phyloP scores from a whole-genome alignment of 2,113 vertebrate genomes.

The Alaudala cheleensis region DNA sequence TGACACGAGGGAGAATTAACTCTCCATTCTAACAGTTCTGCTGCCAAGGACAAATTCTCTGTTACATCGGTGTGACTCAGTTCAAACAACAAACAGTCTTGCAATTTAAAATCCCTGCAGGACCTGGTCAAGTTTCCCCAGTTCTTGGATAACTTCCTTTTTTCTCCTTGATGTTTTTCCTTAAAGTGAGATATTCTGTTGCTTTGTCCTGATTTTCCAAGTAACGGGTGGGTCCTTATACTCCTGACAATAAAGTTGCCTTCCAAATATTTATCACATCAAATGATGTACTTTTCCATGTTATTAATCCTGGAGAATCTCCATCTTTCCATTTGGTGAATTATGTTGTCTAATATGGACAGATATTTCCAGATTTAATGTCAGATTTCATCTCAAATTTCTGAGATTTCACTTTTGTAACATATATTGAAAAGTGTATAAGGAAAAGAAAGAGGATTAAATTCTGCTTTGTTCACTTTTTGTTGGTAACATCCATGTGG shows the following conservation, averaged over 20 bases:
- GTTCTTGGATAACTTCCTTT: slow-evolving; percentile 65
- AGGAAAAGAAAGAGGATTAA: not conserved
- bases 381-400: not conserved
- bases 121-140: slow-evolving; percentile 47
- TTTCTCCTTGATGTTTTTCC: slow-evolving; percentile 63
- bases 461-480: not conserved
- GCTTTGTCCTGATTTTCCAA: slow-evolving; percentile 68
- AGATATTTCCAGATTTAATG: slow-evolving; percentile 7
- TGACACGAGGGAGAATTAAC: slow-evolving; percentile 51
- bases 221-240: slow-evolving; percentile 67
- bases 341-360: not conserved
- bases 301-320: slow-evolving; percentile 58
- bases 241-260: slow-evolving; percentile 65
- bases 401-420: not conserved
- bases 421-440: not conserved
- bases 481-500: not conserved
- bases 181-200: slow-evolving; percentile 66
- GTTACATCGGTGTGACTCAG: slow-evolving; percentile 66
- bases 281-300: slow-evolving; percentile 44
- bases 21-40: slow-evolving; percentile 53
- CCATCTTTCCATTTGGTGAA: slow-evolving; percentile 55
- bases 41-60: slow-evolving; percentile 63
- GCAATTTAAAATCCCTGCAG: slow-evolving; percentile 54
- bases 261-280: slow-evolving; percentile 73
- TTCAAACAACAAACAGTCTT: slow-evolving; percentile 68